Evolutionary conservation across 2,113 vertebrate species (phyloP), one percentile per base, ranked within the genome.

Genomic region (Pagrus major): DNA sequence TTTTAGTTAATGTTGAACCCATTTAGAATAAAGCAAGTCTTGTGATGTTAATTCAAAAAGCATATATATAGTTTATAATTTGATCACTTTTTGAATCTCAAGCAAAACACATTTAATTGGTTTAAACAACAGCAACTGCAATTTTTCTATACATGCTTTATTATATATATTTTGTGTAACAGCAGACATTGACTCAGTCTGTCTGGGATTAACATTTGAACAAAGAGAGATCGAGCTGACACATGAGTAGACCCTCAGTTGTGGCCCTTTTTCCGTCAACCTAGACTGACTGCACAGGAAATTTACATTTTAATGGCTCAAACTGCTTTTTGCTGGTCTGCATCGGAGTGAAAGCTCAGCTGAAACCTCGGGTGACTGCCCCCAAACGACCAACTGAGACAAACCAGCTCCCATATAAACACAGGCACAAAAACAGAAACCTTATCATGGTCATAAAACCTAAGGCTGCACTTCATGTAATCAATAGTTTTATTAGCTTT

Each of bases 281-380:
- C 44, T 55, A 39, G 23, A 65, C 21, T 77, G 71, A 64, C 72
- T 75, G 86, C 70, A 63, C 56, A 70, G 52, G 42, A 76, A 85
- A 91, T 90, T 86, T 88, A 74, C 91, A 89, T 91, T 83, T 90
- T 90, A 90, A 92, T 90, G 71, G 91, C 67, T 72, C 20, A 78
- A 74, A 68, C 86, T 85, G 76, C 81, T 81, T 67, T n/a, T n/a
- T n/a, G n/a, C n/a, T n/a, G 14, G 15, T 74, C 68, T 69, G 65
- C 70, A 81, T 84, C 70, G 85, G 84, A 86, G 63, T 90, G 88
- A 86, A 90, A 87, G 85, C 89, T 92, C 91, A 91, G 89, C 86
- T 85, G 71, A 91, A 90, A 86, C 63, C 39, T 44, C 31, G 78
- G 73, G 54, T 88, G 84, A 81, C 83, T 87, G 89, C 65, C 61